Percentiles rank a stretch among this genome's conserved stretches.
These are phyloP conservation scores for Anastatus disparis DNA, from an alignment of 1,140 invertebrate genomes.

Conservation along the genomic window DNA sequence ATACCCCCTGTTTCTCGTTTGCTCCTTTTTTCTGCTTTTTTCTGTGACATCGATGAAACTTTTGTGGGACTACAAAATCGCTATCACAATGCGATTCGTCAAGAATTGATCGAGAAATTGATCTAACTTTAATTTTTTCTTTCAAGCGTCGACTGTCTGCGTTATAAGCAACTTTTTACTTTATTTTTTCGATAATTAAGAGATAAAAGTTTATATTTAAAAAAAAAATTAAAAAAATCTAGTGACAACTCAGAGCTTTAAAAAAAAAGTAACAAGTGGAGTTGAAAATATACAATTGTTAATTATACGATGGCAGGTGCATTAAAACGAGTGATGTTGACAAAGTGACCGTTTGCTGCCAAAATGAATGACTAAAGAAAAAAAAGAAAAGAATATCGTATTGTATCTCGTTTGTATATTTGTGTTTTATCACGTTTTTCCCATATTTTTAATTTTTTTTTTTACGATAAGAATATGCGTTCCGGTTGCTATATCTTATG, in stretches of 20 bases:
- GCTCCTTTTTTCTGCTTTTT: conserved; percentile 47
- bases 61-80: conserved; percentile 20
- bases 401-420: conserved; percentile 59
- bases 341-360: no score
- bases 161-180: conserved; percentile 27
- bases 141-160: conserved; percentile 25
- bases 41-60: conserved; percentile 47
- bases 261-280: conserved; percentile 46
- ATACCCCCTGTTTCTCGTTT: conserved; percentile 19
- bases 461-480: conserved; percentile 29
- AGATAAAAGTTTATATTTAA: no score
- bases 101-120: conserved; percentile 10
- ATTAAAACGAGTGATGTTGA: no score
- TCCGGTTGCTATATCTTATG: conserved; percentile 51
- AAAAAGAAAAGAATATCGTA: conserved; percentile 44
- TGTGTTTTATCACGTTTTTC: conserved; percentile 49
- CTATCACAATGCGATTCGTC: conserved; percentile 4
- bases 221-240: conserved; percentile 38
- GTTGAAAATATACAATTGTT: conserved; percentile 49
- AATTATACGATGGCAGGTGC: conserved; percentile 36
- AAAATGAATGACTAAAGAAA: no score
- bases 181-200: conserved; percentile 35
- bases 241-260: no score
- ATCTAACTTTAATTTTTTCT: conserved; percentile 14
- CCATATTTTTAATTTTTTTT: conserved; percentile 52